These are phyloP conservation scores for Sminthurides bifidus DNA, from an alignment of 1,140 invertebrate species.

Conservation along the genomic window DNA sequence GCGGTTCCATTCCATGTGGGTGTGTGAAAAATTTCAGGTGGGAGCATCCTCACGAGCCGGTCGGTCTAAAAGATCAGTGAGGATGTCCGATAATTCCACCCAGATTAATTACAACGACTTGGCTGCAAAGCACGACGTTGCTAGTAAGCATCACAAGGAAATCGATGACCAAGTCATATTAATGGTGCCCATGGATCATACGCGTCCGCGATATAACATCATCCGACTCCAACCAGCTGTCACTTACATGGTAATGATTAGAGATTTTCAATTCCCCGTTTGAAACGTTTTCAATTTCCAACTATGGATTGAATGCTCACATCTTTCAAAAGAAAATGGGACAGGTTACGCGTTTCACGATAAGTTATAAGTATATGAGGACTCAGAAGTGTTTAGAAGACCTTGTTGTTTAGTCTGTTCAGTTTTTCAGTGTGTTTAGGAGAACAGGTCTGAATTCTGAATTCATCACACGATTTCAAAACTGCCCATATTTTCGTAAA, in stretches of 20 bases:
- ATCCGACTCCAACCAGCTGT: slow-evolving; percentile 52
- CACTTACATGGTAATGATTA: slow-evolving; percentile 36
- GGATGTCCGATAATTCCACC: slow-evolving; percentile 10
- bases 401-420: neutral
- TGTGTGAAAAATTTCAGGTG: slow-evolving; percentile 6
- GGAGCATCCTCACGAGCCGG: slow-evolving; percentile 23
- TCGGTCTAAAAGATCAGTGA: slow-evolving; percentile 16
- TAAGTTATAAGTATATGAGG: neutral
- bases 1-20: neutral
- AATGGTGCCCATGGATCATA: slow-evolving; percentile 46
- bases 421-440: neutral
- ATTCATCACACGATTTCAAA: too few relatives aligned
- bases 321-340: neutral
- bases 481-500: too few relatives aligned
- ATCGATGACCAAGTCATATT: slow-evolving; percentile 41
- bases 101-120: slow-evolving; percentile 21
- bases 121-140: slow-evolving; percentile 17
- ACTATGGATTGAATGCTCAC: neutral
- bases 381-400: neutral
- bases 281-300: slow-evolving; percentile 29
- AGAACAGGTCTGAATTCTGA: too few relatives aligned
- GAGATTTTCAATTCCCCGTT: slow-evolving; percentile 6
- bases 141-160: slow-evolving; percentile 36
- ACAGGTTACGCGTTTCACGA: neutral
- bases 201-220: slow-evolving; percentile 49